Evolutionary conservation across 2,888 invertebrate genomes (phyloP), one percentile per base, ranked within the genome.

Genomic region (Coronaproctus castanopsis): DNA sequence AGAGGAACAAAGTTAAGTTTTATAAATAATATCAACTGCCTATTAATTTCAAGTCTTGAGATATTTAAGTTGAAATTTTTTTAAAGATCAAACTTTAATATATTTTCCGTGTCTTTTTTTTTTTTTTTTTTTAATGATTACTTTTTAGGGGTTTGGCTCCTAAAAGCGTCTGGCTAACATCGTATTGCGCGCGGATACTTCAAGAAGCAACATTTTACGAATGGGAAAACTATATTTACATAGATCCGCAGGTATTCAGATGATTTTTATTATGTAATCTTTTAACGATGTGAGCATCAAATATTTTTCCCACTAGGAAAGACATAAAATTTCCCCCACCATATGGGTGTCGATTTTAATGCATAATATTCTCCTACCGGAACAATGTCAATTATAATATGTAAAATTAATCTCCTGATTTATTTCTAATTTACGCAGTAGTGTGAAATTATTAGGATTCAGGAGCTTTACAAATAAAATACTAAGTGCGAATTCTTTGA

Each of bases 141-240:
- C n/a, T n/a, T 67, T 69, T 22, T 67, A 82, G 82, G 82, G 88
- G 89, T 69, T 86, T 87, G 68, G 89, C 90, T 0, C 78, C 80
- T 0, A 81, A 89, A 0, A 89, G 89, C 48, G 89, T 91, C 0
- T 91, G 93, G 92, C 71, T 95, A 64, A 95, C 96, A 0, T 87
- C 95, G 0, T 93, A 89, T 72, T 87, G 87, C 68, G 85, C 87
- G 0, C 79, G 88, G 64, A 80, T 88, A 55, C 83, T 96, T 70
- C 86, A 91, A 71, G 89, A 90, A 69, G 93, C 92, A 0, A 87
- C 87, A 49, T 92, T 92, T 72, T 91, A 92, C 68, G 95, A 96
- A 71, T 96, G 95, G 95, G 93, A 95, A 75, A 90, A 92, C 71
- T 90, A 83, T 68, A 82, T 96, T 59, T 96, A 89, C 73, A 90